phyloP scores from a whole-genome alignment of 2,113 vertebrate species.

The Marmota monax region DNA sequence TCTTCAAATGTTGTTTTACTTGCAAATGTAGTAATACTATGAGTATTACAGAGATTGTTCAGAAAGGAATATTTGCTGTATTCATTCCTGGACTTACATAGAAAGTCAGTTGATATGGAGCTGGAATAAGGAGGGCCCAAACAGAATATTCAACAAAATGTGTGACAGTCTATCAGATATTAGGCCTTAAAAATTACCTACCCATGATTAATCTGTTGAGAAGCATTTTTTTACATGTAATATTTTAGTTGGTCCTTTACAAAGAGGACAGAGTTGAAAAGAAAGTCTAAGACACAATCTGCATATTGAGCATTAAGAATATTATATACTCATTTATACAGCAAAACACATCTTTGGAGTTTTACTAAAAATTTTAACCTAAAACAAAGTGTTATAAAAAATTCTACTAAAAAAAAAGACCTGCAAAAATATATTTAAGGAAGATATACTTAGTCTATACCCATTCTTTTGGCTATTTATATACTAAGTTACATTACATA shows the following conservation, averaged over 20 bases:
- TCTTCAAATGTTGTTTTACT: not conserved
- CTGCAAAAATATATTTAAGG: not conserved
- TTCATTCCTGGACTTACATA: not conserved
- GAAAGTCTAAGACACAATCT: not conserved
- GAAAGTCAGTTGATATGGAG: not conserved
- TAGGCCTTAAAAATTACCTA: not conserved
- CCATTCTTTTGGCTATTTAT: not conserved
- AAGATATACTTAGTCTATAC: not conserved
- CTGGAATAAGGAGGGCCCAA: not conserved
- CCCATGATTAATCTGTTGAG: not conserved
- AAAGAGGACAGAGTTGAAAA: not conserved
- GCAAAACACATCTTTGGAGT: not conserved
- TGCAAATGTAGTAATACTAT: not conserved
- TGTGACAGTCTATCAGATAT: not conserved
- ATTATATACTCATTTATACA: not conserved
- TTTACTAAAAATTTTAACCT: not conserved
- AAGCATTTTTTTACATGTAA: not conserved
- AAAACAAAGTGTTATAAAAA: not conserved
- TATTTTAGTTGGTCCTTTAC: not conserved
- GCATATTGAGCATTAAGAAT: not conserved
- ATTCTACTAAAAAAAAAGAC: not conserved
- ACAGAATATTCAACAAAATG: not conserved
- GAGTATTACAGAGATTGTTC: not conserved
- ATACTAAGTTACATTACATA: not conserved
- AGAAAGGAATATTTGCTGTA: not conserved